phyloP scores from a whole-genome alignment of 2,888 invertebrate species.

The Antitype chi region DNA sequence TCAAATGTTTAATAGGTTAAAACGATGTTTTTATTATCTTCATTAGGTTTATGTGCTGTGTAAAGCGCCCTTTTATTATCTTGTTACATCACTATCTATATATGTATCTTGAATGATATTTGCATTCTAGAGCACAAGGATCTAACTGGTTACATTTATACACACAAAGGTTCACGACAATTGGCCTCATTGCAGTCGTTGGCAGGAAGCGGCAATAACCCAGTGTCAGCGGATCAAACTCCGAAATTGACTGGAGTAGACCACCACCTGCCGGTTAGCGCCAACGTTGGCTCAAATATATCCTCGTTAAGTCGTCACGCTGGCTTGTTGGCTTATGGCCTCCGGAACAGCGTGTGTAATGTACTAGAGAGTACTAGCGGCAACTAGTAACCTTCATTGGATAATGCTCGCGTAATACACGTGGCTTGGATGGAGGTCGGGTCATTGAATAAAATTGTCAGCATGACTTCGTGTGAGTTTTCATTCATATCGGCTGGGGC shows the following conservation, averaged over 20 bases:
- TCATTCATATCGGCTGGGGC: constrained; percentile 52
- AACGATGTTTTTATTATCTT: background rate
- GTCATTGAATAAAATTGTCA: constrained; percentile 54
- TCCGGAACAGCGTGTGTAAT: constrained; percentile 57
- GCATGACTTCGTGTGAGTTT: constrained; percentile 42
- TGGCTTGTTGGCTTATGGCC: constrained; percentile 51
- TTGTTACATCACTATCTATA: background rate
- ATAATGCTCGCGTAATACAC: constrained; percentile 68
- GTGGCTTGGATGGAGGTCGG: constrained; percentile 50
- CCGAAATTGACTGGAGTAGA: constrained; percentile 70
- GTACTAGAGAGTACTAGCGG: constrained; percentile 70
- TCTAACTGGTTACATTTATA: constrained; percentile 70
- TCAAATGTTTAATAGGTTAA: background rate
- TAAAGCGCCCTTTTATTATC: background rate
- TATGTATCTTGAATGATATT: constrained; percentile 14
- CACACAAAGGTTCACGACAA: constrained; percentile 65
- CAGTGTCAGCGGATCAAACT: constrained; percentile 79
- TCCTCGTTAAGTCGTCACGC: constrained; percentile 42
- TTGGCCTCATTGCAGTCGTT: constrained; percentile 69
- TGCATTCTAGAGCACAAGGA: constrained; percentile 31
- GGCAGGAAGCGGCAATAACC: constrained; percentile 78
- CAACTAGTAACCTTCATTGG: constrained; percentile 70
- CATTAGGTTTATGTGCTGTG: background rate
- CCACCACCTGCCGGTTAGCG: constrained; percentile 69
- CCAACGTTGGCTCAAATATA: constrained; percentile 65